These are phyloP conservation scores for Gymnocheta viridis DNA, from an alignment of 2,888 invertebrate species.

Conservation along the genomic window DNA sequence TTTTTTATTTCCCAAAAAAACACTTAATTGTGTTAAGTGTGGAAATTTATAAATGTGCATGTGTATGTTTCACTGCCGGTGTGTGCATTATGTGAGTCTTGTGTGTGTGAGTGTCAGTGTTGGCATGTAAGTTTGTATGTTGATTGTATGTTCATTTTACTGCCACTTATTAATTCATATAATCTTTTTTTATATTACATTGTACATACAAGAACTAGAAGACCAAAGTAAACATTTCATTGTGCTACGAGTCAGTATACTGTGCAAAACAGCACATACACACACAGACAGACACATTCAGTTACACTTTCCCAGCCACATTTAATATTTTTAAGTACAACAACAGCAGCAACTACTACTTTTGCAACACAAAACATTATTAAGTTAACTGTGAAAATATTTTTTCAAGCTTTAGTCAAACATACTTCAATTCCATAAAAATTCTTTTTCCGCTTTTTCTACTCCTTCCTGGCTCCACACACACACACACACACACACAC, in stretches of 20 bases:
- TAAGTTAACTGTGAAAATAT: conserved; percentile 69
- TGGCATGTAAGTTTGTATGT: neutral
- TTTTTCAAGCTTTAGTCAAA: conserved; percentile 73
- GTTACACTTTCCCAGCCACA: conserved; percentile 2
- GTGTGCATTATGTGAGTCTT: neutral
- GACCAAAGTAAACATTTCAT: conserved; percentile 57
- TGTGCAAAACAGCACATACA: conserved; percentile 10
- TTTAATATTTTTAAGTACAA: conserved; percentile 59
- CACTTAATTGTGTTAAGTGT: conserved; percentile 33
- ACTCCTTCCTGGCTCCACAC: neutral
- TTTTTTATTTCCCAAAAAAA: conserved; percentile 17
- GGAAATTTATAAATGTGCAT: conserved; percentile 7
- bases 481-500: neutral
- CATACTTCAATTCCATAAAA: conserved; percentile 71
- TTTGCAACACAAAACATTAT: conserved; percentile 52
- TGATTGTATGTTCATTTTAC: conserved; percentile 46
- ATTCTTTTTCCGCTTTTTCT: conserved; percentile 26
- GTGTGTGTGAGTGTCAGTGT: neutral
- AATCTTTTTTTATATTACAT: conserved; percentile 53
- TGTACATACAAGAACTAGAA: conserved; percentile 42
- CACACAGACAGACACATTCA: neutral
- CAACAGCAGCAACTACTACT: neutral
- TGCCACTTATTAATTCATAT: conserved; percentile 61
- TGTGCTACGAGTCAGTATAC: conserved; percentile 29
- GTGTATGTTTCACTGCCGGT: neutral